Evolutionary conservation across 2,888 invertebrate species (phyloP), one percentile per base, ranked within the genome.

Genomic region (Tachina fera): DNA sequence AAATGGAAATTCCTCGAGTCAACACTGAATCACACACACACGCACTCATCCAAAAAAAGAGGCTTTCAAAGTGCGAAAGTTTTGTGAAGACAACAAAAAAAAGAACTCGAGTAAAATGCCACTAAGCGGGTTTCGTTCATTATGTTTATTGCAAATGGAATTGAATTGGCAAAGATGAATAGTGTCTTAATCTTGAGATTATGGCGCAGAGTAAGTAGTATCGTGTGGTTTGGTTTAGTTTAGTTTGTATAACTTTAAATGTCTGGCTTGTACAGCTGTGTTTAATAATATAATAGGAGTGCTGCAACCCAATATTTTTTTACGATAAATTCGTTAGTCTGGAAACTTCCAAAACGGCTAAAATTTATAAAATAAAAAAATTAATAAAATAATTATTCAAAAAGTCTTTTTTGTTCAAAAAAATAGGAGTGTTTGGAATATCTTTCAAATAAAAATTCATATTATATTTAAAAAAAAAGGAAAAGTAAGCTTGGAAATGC

Each of bases 151-250:
- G 51, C 68, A 51, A 71, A 63, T 72, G 71, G 56, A 79, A 81
- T 81, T 75, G 56, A 79, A 81, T 81, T 75, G 68, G 63, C 72
- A 72, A 74, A 78, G 67, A 83, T 78, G 67, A 67, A 78, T 72
- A 68, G 83, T 77, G 67, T 78, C 60, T 83, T 83, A 83, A 83
- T 83, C 83, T 45, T 51, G 13, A 72, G 77, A 78, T 83, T 77
- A 83, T 77, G 67, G 72, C 22, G 60, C 56, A 47, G 58, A 49
- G 51, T 47, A 47, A 49, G 51, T 47, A 47, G 47, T 74, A 6
- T 49, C 41, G n/a, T 41, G 16, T 61, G 41, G 60, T 45, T 1
- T 49, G 13, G 45, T 61, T 49, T 60, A 11, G 31, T 67, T 53
- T n/a, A 22, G 51, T 51, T 51, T 68, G 49, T 43, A 53, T 53